Evolutionary conservation across 2,113 vertebrate genomes (phyloP), one percentile per base, ranked within the genome.

Genomic region (Puntigrus tetrazona): DNA sequence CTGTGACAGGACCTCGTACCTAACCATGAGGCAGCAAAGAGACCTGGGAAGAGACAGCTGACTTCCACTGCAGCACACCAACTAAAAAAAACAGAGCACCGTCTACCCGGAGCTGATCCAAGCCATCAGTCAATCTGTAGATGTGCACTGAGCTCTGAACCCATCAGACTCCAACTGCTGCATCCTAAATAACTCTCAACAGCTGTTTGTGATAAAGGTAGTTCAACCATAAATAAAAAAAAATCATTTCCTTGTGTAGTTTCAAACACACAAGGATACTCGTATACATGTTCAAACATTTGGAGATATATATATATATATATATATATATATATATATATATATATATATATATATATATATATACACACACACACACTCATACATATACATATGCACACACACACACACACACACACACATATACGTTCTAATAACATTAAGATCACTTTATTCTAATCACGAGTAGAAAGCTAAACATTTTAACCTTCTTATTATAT

Each of bases 1-100:
- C 88, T 90, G 88, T 89, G 90, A 90, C 89, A 84, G 82, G 77
- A 83, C 81, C 69, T 69, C 29, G 77, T 34, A 85, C 80, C 50
- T 20, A 47, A 7, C 22, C 73, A 16, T 73, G 69, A 73, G 36
- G n/a, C 70, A 74, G 20, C 67, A 85, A 27, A 50, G 61, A 86
- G 82, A 84, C 86, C 67, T 22, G 74, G 82, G 61, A 78, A 79
- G 84, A 87, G 89, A 90, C 82, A 87, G 78, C 76, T 38, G 41
- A 77, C 38, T 50, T 84, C 57, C 29, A 61, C 72, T 34, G 57
- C n/a, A 1, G 27, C 36, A 83, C 41, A 61, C 55, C 43, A 57
- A 57, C 41, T 50, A 22, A 36, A 41, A 36, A 41, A 81, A 59
- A 6, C 57, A 45, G 41, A 43, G 25, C 78, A 36, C 45, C 47